phyloP scores from a whole-genome alignment of 2,113 vertebrate genomes.

The Crotalus horridus region DNA sequence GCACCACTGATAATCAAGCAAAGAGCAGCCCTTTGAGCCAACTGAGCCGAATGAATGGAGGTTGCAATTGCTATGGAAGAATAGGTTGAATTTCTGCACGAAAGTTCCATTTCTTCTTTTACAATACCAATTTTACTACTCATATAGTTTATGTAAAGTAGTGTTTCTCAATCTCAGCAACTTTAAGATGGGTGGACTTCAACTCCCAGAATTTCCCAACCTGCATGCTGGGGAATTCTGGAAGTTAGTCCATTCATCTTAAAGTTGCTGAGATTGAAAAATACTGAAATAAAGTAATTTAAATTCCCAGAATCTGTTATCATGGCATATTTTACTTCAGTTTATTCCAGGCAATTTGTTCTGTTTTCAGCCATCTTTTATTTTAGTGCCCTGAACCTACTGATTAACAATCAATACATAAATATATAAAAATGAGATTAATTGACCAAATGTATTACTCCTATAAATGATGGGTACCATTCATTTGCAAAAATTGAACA shows the following conservation, averaged over 20 bases:
- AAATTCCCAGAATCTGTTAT: neutral
- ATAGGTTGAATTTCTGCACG: too few relatives aligned
- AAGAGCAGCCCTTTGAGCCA: neutral
- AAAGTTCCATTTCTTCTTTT: neutral
- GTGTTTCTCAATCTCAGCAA: neutral
- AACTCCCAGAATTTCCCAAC: neutral
- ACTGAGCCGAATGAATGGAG: neutral
- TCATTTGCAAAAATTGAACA: neutral
- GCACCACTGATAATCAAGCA: neutral
- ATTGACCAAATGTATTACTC: neutral
- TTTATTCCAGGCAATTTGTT: neutral
- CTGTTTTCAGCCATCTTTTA: neutral
- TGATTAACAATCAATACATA: neutral
- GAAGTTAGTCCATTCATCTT: neutral
- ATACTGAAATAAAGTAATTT: neutral
- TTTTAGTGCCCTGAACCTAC: neutral
- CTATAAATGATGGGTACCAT: neutral
- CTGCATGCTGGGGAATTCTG: neutral
- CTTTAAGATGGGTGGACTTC: neutral
- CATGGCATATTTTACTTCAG: neutral
- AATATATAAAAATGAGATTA: neutral
- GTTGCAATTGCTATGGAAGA: neutral
- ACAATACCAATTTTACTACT: neutral
- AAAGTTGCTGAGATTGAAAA: neutral
- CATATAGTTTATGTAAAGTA: neutral